phyloP scores from a whole-genome alignment of 1,140 invertebrate genomes.

The Drosophila oshimai region DNA sequence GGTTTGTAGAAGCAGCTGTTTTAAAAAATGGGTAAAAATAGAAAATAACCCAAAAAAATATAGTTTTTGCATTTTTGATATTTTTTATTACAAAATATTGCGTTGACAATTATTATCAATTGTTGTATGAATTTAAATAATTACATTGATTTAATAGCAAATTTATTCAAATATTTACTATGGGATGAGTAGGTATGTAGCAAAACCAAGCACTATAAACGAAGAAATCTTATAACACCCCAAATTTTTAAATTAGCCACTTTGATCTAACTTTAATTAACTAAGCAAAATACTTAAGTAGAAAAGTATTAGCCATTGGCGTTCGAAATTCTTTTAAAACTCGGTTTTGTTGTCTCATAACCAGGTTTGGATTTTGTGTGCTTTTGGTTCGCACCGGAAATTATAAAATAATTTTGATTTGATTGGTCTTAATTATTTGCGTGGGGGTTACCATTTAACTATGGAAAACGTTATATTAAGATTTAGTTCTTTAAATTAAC shows the following conservation, averaged over 20 bases:
- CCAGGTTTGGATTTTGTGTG: not conserved
- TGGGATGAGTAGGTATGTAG: constrained; percentile 42
- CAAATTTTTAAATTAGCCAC: not conserved
- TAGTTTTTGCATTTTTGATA: constrained; percentile 14
- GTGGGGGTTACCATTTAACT: constrained; percentile 45
- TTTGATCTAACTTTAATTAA: constrained; percentile 48
- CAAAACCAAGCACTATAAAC: constrained; percentile 13
- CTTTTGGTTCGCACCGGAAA: constrained; percentile 20
- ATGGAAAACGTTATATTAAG: constrained; percentile 50
- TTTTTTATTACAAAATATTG: constrained; percentile 78
- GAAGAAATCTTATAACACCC: constrained; percentile 16
- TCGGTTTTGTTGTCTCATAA: not conserved
- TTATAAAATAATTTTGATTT: constrained; percentile 69
- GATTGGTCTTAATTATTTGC: constrained; percentile 57
- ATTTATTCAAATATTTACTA: constrained; percentile 55
- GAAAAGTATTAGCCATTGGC: constrained; percentile 28
- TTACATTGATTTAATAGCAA: constrained; percentile 48
- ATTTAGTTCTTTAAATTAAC: constrained; percentile 61
- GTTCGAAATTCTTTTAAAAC: not conserved
- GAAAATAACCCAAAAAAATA: not conserved
- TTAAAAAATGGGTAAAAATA: not conserved
- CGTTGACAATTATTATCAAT: constrained; percentile 66
- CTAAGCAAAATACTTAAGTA: constrained; percentile 61
- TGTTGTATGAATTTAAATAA: constrained; percentile 41
- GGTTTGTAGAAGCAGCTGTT: too few relatives aligned